Base-by-base conservation (phyloP, 1,140 invertebrate genomes). In the Formica selysi region DNA sequence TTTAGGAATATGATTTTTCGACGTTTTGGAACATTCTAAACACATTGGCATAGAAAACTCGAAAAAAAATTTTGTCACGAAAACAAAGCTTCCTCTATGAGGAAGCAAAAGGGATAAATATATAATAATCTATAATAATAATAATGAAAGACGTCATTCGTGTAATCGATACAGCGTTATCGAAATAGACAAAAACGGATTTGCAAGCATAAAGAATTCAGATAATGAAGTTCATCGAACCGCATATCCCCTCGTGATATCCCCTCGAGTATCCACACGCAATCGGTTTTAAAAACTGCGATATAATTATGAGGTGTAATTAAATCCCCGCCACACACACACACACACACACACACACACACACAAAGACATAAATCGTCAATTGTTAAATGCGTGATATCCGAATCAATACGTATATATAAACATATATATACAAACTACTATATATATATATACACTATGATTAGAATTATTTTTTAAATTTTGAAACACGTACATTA, bases 171-270 rank as follows among this genome's bases (percentile, higher is more conserved):
- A 73, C 8, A n/a, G 0, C 5, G 29, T 59, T 90, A 90, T 90
- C 89, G 0, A 22, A n/a, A 62, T 36, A 74, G 3, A 59, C 68
- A 44, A 87, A 44, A 87, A 87, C 11, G 3, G 44, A 54, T 61
- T 29, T 73, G 10, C 61, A 74, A 44, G 68, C 16, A 13, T 13
- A 19, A 89, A 86, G 68, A 71, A 6, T 16, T 68, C n/a, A 57
- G 89, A 90, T 89, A 90, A 29, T 32, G 44, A 73, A 36, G 89
- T 89, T 89, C 87, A 51, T 79, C 65, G 79, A 84, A 78, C 84
- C 3, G 29, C 13, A 48, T 32, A 16, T 11, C 10, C 8, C 6
- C 16, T 36, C 19, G 19, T 32, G 22, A 8, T 76, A 73, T n/a
- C 41, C 10, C 16, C 22, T 76, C 22, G 36, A 41, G 13, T 64